These are phyloP conservation scores for Physella acuta DNA, from an alignment of 1,140 invertebrate species.

Conservation along the genomic window DNA sequence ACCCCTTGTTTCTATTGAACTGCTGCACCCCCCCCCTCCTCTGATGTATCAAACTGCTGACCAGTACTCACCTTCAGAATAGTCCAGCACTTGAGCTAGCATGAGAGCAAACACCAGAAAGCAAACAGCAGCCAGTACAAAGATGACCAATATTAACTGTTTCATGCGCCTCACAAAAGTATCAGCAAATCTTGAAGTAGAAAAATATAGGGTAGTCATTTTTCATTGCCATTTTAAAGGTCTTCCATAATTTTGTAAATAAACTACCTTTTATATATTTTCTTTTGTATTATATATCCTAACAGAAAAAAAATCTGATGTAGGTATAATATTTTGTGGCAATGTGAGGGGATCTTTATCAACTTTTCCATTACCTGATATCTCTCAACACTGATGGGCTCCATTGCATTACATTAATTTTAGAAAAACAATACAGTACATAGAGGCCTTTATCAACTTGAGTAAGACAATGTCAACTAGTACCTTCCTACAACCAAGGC, in stretches of 20 bases:
- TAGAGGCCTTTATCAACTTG: not conserved
- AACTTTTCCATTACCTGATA: not conserved
- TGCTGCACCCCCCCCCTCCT: no score
- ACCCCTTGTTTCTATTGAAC: no score
- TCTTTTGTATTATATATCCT: not conserved
- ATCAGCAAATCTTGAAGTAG: conserved; percentile 2
- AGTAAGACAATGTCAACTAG: not conserved
- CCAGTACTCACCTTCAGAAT: no score
- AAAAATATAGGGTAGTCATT: not conserved
- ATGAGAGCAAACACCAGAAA: conserved; percentile 32
- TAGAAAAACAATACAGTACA: not conserved
- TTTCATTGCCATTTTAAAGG: not conserved
- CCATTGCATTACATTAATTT: not conserved
- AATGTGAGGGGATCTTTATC: not conserved
- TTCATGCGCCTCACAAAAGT: conserved; percentile 2
- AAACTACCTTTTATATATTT: not conserved
- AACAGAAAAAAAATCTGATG: not conserved
- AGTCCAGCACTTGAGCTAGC: no score
- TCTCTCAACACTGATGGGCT: not conserved
- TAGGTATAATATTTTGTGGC: not conserved
- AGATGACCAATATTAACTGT: conserved; percentile 30
- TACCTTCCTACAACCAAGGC: not conserved
- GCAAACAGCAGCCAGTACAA: conserved; percentile 25
- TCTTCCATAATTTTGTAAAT: not conserved
- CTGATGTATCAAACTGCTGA: no score